Evolutionary conservation across 2,888 invertebrate genomes (phyloP), one percentile per base, ranked within the genome.

Genomic region (Odontomyia ornata): DNA sequence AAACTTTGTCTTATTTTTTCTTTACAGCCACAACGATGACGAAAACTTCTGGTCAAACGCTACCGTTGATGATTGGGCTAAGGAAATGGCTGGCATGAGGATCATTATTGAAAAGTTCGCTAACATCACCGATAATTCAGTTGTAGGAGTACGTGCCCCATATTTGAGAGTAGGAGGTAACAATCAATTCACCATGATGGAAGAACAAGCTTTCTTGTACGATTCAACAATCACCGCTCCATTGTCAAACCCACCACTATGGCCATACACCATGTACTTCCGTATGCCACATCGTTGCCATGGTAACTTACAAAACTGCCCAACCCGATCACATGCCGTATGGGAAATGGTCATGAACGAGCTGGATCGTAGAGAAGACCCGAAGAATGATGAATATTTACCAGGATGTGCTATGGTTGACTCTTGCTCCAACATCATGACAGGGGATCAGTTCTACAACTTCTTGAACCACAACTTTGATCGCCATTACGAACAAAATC

Each of bases 211-310:
- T 13, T 97, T 97, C 91, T 88, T 95, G 65, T 98, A 98, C 85
- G 98, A 98, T 87, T 96, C 97, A 60, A 97, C 97, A 72, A 96
- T 98, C 85, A 96, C 96, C 0, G 95, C 96, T 1, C 95, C 96
- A 0, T 89, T 96, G 47, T 94, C 93, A 81, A 95, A 96, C 85
- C 95, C 95, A 23, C 97, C 97, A 75, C 91, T 96, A 81, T 98
- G 98, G 98, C 98, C 98, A 1, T 98, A 98, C 89, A 98, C 98
- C 77, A 94, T 98, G 93, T 97, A 98, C 90, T 97, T 96, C 91
- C 92, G 95, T 83, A 96, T 97, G 95, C 96, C 97, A 0, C 97
- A 96, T 87, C 91, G 94, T 79, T 97, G 97, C 84, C 96, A 96
- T 85, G 96, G 96, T 80, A 96, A 96, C 87, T 88, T 95, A 77